A percentile compares a stretch with the other conserved stretches of the same genome.
These are phyloP conservation scores for Pionites leucogaster DNA, from an alignment of 2,113 vertebrate genomes.

Conservation along the genomic window DNA sequence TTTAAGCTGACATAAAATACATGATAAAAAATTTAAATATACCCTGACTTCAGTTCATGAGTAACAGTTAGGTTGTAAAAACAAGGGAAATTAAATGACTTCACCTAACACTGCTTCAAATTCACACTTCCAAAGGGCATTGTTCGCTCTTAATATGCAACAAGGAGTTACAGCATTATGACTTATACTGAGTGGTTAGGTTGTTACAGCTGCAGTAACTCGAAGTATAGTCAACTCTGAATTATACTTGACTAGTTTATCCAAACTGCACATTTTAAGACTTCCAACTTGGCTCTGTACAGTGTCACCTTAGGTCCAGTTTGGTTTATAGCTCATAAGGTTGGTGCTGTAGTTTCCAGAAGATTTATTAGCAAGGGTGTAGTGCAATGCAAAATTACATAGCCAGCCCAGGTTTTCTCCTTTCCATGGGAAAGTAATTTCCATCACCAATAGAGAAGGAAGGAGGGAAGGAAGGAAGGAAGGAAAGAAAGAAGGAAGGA, in stretches of 20 bases:
- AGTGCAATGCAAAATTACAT: not conserved
- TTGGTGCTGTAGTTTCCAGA: not conserved
- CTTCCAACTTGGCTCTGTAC: not conserved
- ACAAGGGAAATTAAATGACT: not conserved
- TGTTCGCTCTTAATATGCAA: not conserved
- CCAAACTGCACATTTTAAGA: not conserved
- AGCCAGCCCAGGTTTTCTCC: not conserved
- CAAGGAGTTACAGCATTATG: not conserved
- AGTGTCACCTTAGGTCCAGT: not conserved
- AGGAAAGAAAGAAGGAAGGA: not conserved
- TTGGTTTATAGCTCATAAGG: not conserved
- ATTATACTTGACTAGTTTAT: not conserved
- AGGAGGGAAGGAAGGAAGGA: too few relatives aligned
- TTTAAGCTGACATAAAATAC: not conserved
- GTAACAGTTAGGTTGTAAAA: not conserved
- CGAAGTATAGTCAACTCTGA: not conserved
- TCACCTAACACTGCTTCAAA: not conserved
- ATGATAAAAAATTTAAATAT: not conserved
- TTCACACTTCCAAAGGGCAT: not conserved
- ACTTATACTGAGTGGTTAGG: not conserved
- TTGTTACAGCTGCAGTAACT: conserved; percentile 3
- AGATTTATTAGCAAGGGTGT: not conserved
- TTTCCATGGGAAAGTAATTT: not conserved
- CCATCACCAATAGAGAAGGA: not conserved
- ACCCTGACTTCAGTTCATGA: not conserved